Evolutionary conservation across 2,797 vertebrate genomes (phyloP), one percentile per base, ranked within the genome.

Genomic region (Danionella dracula): DNA sequence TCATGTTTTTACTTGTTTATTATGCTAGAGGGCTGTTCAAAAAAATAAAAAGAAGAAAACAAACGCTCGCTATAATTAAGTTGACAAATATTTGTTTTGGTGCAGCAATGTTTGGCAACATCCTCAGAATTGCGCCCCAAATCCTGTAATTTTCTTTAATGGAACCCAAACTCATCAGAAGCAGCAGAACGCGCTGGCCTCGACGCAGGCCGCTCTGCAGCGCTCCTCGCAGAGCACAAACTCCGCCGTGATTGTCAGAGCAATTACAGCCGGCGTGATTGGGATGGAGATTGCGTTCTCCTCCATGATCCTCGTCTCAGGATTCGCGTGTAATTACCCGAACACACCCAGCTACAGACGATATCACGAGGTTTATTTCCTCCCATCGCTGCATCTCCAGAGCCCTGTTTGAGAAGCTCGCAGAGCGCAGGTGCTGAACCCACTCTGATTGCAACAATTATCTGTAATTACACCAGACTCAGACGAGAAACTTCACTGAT

Each of bases 211-310:
- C 23, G 4, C 34, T 49, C 17, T 12, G 13, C 50, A 74, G 62
- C 44, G 5, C 57, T 66, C 58, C 31, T 16, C 34, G 21, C 12
- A 27, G 53, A 48, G 40, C 60, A 40, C 45, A 65, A 57, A 56
- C 54, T 35, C n/a, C n/a, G n/a, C n/a, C 37, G 50, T 72, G 74
- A 76, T 70, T 76, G 70, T 71, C 61, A 60, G 50, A 41, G 61
- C 61, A 76, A 76, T 76, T 76, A 76, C 66, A 66, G 56, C 13
- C 34, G 61, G 13, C 61, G 41, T 72, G 70, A 72, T 76, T 70
- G 74, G 57, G 59, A 56, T 64, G 57, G 61, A 64, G 66, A 76
- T 76, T 51, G 58, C 56, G 12, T 48, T 51, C 61, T 32, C n/a
- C 38, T 13, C 29, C 35, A 56, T 35, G 49, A 56, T 45, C 54